These are phyloP conservation scores for Fregetta grallaria DNA, from an alignment of 2,113 vertebrate genomes.

Conservation along the genomic window DNA sequence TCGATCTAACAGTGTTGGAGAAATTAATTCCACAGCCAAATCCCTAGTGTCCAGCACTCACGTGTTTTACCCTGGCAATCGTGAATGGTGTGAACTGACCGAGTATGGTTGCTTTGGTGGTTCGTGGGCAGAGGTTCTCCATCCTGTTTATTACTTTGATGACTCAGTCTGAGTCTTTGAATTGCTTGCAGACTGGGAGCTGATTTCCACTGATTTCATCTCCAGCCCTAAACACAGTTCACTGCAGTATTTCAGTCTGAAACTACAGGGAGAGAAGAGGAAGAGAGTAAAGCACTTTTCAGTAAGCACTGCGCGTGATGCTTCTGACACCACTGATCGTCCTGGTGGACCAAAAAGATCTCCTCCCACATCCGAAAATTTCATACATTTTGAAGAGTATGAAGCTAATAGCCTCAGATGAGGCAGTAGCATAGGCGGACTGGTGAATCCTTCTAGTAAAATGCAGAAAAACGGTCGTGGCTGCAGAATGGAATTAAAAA, in stretches of 20 bases:
- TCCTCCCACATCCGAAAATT: neutral
- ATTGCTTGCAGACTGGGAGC: neutral
- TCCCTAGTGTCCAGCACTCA: neutral
- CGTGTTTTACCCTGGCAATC: rapidly evolving
- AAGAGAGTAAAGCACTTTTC: neutral
- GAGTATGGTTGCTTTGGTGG: neutral
- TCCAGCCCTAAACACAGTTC: neutral
- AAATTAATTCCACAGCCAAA: neutral
- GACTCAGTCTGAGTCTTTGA: neutral
- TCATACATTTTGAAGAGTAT: neutral
- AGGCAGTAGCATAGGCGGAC: neutral
- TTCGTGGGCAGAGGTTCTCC: neutral
- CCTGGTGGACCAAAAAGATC: neutral
- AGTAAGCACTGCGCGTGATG: neutral
- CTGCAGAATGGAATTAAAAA: neutral
- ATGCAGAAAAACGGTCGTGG: neutral
- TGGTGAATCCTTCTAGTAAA: neutral
- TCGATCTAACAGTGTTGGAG: neutral
- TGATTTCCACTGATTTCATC: neutral
- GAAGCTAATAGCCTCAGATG: neutral
- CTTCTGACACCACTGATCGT: neutral
- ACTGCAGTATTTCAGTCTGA: neutral
- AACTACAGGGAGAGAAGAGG: neutral
- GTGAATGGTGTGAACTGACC: neutral
- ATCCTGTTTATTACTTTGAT: neutral